These are phyloP conservation scores for Oophaga pumilio DNA, from an alignment of 2,113 vertebrate species.

Conservation along the genomic window DNA sequence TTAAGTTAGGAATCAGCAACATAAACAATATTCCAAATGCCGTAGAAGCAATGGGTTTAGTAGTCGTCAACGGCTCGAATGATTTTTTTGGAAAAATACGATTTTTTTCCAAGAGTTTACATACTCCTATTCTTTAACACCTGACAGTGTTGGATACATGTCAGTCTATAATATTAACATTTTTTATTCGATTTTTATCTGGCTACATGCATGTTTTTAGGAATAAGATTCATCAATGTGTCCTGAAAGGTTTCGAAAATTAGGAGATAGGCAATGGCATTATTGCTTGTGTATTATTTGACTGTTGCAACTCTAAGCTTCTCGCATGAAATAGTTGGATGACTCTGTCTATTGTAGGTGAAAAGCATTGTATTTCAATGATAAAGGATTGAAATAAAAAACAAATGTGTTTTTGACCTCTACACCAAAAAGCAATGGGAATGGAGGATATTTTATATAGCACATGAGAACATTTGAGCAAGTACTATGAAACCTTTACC, in stretches of 20 bases:
- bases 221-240: neutral
- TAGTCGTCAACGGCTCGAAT: conserved; percentile 6
- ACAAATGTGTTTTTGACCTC: conserved; percentile 21
- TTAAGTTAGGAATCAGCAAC: conserved; percentile 9
- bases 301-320: neutral
- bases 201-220: neutral
- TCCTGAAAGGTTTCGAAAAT: neutral
- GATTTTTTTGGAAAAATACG: neutral
- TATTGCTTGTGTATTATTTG: neutral
- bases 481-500: neutral
- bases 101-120: neutral
- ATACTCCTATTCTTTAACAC: neutral
- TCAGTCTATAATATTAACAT: neutral
- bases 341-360: neutral
- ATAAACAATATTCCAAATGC: conserved; percentile 5
- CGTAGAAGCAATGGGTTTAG: neutral
- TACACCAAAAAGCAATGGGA: conserved; percentile 17
- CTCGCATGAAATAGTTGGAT: neutral
- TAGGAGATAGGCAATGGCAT: neutral
- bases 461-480: conserved; percentile 5
- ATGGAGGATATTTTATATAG: conserved; percentile 7
- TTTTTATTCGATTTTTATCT: neutral
- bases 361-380: neutral
- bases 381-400: conserved; percentile 15
- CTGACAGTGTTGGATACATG: neutral